phyloP scores from a whole-genome alignment of 2,888 invertebrate species.

The Augochlorella aurata region DNA sequence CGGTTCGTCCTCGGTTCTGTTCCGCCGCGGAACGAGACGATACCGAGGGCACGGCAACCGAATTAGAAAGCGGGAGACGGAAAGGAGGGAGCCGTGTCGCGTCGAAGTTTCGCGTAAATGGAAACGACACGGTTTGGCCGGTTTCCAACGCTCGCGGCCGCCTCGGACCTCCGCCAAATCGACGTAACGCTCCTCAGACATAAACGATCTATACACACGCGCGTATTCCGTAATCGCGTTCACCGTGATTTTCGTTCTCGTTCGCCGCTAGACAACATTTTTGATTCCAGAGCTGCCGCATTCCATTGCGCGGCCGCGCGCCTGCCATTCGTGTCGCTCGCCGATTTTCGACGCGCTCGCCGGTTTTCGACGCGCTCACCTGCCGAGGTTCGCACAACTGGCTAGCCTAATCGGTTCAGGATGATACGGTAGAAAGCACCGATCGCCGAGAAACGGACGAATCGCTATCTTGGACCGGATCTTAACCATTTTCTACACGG shows the following conservation, averaged over 20 bases:
- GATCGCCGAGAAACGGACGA: neutral
- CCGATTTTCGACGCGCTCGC: neutral
- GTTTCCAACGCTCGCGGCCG: slow-evolving; percentile 31
- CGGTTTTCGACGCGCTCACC: neutral
- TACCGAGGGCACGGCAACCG: neutral
- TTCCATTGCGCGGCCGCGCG: neutral
- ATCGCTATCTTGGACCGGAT: neutral
- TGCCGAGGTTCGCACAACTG: neutral
- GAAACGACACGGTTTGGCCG: slow-evolving; percentile 35
- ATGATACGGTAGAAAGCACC: slow-evolving; percentile 7
- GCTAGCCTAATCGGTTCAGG: neutral
- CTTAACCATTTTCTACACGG: slow-evolving; percentile 2
- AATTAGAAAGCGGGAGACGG: slow-evolving; percentile 16
- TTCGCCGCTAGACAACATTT: neutral
- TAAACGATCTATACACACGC: neutral
- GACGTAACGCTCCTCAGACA: neutral
- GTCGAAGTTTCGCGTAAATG: slow-evolving; percentile 33
- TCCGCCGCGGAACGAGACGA: neutral
- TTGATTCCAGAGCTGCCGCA: slow-evolving; percentile 1
- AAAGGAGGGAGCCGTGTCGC: slow-evolving; percentile 4
- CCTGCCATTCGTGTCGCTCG: neutral
- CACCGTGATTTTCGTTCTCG: neutral
- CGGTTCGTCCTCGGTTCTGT: neutral
- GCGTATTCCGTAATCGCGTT: neutral
- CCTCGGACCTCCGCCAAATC: slow-evolving; percentile 20